Conservation (phyloP, 2,797 vertebrate species). For the Notamacropus eugenii region DNA sequence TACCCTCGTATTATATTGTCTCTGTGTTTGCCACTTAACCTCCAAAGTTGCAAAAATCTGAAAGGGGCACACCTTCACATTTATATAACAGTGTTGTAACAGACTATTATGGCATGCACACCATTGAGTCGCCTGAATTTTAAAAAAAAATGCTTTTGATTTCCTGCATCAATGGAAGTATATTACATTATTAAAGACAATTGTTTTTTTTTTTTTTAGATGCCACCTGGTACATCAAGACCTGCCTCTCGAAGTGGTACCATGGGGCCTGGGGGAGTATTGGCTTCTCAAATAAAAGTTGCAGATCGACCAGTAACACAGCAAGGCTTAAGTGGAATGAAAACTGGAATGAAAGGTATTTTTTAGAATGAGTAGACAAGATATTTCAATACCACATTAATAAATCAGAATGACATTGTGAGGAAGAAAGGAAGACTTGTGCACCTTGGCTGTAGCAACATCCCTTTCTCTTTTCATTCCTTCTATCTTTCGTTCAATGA, state of each 20-base stretch:
- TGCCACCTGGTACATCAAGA: constrained; percentile 91
- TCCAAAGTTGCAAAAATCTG: background rate
- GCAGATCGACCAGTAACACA: constrained; percentile 97
- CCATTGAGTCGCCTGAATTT: background rate
- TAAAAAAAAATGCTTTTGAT: constrained; percentile 38
- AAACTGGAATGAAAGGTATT: constrained; percentile 95
- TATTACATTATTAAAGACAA: constrained; percentile 37
- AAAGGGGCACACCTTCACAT: background rate
- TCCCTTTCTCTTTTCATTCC: background rate
- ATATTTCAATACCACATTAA: background rate
- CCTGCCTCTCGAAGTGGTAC: constrained; percentile 88
- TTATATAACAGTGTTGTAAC: background rate
- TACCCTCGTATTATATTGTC: background rate
- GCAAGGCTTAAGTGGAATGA: constrained; percentile 98
- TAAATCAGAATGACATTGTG: constrained; percentile 38
- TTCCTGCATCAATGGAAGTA: background rate
- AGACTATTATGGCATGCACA: background rate
- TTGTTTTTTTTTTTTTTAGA: constrained; percentile 81
- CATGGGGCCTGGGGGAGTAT: constrained; percentile 86
- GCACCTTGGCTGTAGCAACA: background rate
- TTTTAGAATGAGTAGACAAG: constrained; percentile 51
- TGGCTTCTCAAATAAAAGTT: constrained; percentile 95
- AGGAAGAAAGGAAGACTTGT: background rate
- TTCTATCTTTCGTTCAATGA: background rate
- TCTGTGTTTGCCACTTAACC: background rate